Evolutionary conservation across 2,888 invertebrate genomes (phyloP), one percentile per base, ranked within the genome.

Genomic region (Caenorhabditis panamensis): DNA sequence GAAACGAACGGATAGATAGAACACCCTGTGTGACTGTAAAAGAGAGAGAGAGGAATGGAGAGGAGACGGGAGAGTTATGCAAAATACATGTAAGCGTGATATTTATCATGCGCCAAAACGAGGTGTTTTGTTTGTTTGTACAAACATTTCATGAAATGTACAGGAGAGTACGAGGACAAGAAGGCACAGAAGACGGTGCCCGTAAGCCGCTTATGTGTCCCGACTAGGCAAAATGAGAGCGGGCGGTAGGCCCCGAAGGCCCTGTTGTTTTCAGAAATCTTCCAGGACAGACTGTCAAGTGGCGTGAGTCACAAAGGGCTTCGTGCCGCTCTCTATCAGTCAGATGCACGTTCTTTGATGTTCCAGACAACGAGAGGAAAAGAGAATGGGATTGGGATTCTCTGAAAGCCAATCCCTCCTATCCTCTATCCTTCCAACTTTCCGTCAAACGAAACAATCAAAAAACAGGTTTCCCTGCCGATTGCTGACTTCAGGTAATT

Each of bases 171-270:
- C 31, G 18, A 6, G 11, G 37, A 51, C 31, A 49, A 64, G 47
- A 47, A 59, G 56, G 56, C 56, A 37, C 64, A 41, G 36, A 64
- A 64, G 56, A 73, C 56, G 73, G 66, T 66, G 66, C 13, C 11
- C 66, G 58, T 73, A 73, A 73, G 73, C 73, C 59, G 73, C 73
- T 73, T 73, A 73, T 51, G 61, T 61, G 59, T 28, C 37, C 58
- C 28, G 18, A 18, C n/a, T n/a, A n/a, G n/a, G n/a, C n/a, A 37
- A 16, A 26, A 24, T 18, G 61, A 13, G 13, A 41, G 13, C 2
- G 6, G 22, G 44, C 1, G 26, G 44, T 11, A 13, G 24, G 6
- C n/a, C 4, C 3, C 13, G 28, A 47, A 22, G 41, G 8, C 13
- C 56, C 1, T 18, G 31, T 56, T 31, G 56, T 56, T 56, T 56